Conservation (phyloP, 2,113 vertebrate species). For the Ceyx cyanopectus region DNA sequence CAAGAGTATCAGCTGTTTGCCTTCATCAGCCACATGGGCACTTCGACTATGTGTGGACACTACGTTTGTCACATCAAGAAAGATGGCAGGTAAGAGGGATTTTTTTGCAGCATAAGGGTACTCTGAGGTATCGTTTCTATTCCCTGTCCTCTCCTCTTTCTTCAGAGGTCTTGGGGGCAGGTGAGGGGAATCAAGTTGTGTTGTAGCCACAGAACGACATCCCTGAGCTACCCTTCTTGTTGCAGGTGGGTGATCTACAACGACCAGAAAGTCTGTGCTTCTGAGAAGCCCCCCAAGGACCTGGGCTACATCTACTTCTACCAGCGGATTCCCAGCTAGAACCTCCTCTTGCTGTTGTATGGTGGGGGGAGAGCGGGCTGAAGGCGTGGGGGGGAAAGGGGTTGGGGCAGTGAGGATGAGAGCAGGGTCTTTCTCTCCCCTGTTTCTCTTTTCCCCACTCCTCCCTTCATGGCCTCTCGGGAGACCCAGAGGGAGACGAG, state of each 20-base stretch:
- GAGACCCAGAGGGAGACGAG: background rate
- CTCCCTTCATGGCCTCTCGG: background rate
- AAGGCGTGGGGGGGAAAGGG: background rate
- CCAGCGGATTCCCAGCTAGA: constrained; percentile 90
- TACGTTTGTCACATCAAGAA: constrained; percentile 99
- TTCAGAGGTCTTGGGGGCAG: background rate
- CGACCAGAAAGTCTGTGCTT: constrained; percentile 98
- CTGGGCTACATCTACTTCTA: constrained; percentile 99
- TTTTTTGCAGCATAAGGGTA: background rate
- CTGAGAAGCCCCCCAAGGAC: constrained; percentile 98
- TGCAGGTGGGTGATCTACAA: constrained; percentile 98
- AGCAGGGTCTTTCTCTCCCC: background rate
- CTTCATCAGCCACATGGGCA: constrained; percentile 99
- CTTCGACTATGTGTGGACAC: constrained; percentile 98
- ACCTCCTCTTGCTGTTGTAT: background rate
- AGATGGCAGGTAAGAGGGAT: constrained; percentile 89
- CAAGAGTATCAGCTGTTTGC: constrained; percentile 97
- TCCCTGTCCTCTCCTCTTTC: background rate
- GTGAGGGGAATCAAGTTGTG: accelerated
- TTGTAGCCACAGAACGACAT: background rate
- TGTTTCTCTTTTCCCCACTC: background rate
- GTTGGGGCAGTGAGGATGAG: constrained; percentile 1
- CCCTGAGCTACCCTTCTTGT: background rate
- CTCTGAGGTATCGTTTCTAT: background rate
- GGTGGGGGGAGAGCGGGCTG: background rate